These are phyloP conservation scores for Eupithecia pulchellata DNA, from an alignment of 2,888 invertebrate genomes.

Conservation along the genomic window DNA sequence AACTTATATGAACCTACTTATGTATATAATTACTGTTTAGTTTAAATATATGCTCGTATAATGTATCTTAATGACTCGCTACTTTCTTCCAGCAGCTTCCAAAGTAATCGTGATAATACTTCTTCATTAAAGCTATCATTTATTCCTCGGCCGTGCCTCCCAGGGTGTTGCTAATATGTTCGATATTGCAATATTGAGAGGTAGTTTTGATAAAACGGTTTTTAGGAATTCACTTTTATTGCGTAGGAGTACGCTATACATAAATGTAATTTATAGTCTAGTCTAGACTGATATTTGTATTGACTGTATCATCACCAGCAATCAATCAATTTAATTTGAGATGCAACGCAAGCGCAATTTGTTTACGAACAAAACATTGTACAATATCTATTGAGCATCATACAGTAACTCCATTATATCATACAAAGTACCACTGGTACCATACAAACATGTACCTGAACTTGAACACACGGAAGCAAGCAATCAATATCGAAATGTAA, in stretches of 20 bases:
- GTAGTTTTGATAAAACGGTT: constrained; percentile 15
- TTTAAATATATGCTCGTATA: neutral
- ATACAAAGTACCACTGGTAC: constrained; percentile 7
- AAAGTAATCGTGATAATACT: constrained; percentile 54
- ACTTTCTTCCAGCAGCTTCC: neutral
- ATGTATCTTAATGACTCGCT: neutral
- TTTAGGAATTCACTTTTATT: neutral
- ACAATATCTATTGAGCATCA: neutral
- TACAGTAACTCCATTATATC: constrained; percentile 1
- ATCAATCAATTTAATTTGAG: constrained; percentile 38
- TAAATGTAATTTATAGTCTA: neutral
- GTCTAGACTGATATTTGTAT: neutral
- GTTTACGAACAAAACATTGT: constrained; percentile 50
- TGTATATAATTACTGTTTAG: neutral
- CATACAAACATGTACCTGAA: constrained; percentile 36
- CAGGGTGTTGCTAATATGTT: constrained; percentile 64
- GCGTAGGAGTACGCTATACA: neutral
- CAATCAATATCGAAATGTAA: constrained; percentile 79
- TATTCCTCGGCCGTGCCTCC: constrained; percentile 68
- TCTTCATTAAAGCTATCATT: constrained; percentile 74
- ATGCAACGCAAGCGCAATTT: constrained; percentile 49
- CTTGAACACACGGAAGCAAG: constrained; percentile 68
- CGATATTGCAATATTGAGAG: neutral
- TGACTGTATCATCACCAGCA: constrained; percentile 25
- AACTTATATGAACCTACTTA: too few species aligned